phyloP scores from a whole-genome alignment of 2,888 invertebrate species.

The Leucozona laternaria region DNA sequence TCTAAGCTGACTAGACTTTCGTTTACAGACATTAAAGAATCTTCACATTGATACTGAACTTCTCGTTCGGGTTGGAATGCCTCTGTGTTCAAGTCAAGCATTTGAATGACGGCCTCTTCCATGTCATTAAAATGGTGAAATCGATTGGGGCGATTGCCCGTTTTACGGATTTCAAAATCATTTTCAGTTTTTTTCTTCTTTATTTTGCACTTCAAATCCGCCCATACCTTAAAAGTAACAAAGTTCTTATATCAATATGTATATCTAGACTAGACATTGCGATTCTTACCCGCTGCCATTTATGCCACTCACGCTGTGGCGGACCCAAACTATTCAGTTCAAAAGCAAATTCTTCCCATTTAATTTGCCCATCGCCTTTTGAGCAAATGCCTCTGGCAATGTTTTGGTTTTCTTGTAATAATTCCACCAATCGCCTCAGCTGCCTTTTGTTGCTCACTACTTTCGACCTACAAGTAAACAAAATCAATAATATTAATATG shows the following conservation, averaged over 20 bases:
- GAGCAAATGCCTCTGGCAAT: not conserved
- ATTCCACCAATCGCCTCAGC: not conserved
- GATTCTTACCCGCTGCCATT: conserved; percentile 17
- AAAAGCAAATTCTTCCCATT: not conserved
- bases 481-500: too few species aligned
- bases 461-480: not conserved
- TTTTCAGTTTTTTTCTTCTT: conserved; percentile 27
- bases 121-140: not conserved
- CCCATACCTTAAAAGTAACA: conserved; percentile 6
- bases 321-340: conserved; percentile 3
- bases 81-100: not conserved
- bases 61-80: not conserved
- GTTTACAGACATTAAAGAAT: not conserved
- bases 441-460: conserved; percentile 10
- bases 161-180: not conserved
- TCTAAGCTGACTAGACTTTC: conserved; percentile 2
- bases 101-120: not conserved
- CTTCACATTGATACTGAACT: not conserved
- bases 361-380: not conserved
- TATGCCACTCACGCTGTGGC: conserved; percentile 7
- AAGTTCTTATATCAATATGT: not conserved
- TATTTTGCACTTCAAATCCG: conserved; percentile 21
- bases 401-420: not conserved
- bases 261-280: too few species aligned
- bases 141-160: too few species aligned